Percentiles rank a stretch among this genome's conserved stretches.
phyloP scores from a whole-genome alignment of 2,113 vertebrate species.

The Chinchilla lanigera region DNA sequence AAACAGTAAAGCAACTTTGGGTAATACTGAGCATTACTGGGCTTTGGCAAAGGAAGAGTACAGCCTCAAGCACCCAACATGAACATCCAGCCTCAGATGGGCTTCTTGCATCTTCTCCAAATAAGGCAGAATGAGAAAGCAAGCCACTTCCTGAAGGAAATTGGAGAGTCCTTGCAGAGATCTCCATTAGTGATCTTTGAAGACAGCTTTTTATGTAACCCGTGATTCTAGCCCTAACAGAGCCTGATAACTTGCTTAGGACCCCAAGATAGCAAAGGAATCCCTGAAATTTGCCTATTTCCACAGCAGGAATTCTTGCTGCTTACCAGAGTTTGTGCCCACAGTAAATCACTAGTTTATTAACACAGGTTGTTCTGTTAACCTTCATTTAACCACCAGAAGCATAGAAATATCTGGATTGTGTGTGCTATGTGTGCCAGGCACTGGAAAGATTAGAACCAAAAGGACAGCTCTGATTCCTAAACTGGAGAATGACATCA shows the following conservation, averaged over 20 bases:
- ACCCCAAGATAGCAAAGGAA: rapidly evolving
- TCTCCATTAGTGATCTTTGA: rapidly evolving
- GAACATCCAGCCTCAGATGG: neutral
- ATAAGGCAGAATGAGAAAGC: neutral
- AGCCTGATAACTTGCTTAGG: too few species aligned
- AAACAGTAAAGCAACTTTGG: rapidly evolving
- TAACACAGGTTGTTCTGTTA: too few species aligned
- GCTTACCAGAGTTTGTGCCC: rapidly evolving
- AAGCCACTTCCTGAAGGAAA: rapidly evolving
- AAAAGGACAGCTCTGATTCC: rapidly evolving
- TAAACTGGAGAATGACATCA: rapidly evolving
- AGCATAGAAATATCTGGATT: rapidly evolving
- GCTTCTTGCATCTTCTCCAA: neutral
- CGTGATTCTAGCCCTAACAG: too few species aligned
- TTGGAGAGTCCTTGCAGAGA: rapidly evolving
- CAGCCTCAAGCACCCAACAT: rapidly evolving
- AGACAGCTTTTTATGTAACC: neutral
- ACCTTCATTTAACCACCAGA: neutral
- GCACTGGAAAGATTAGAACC: rapidly evolving
- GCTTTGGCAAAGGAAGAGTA: too few species aligned
- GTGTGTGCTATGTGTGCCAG: rapidly evolving
- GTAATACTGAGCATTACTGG: rapidly evolving
- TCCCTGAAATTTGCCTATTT: neutral
- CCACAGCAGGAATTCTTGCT: neutral
- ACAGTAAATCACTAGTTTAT: rapidly evolving